Evolutionary conservation across 92 coral and sea anemone species (phyloP), one percentile per base, ranked within the genome.

Genomic region (Galaxea fascicularis): DNA sequence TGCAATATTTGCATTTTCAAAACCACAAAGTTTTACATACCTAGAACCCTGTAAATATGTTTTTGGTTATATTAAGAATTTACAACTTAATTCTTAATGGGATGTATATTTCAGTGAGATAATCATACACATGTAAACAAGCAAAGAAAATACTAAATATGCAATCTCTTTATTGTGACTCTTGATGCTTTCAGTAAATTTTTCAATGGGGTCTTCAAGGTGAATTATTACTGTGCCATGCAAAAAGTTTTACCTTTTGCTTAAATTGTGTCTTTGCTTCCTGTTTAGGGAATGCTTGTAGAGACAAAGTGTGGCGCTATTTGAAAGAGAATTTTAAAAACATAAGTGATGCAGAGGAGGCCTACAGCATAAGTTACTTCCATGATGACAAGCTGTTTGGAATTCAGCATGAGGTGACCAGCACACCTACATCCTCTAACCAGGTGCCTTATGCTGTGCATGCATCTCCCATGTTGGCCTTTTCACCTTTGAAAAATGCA

Each of bases 401-500:
- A 49, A 18, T 25, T 13, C 53, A 17, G 27, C 39, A 71, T 16
- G 66, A 39, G 16, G 31, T 47, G 10, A 46, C 78, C 52, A 59
- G 76, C 52, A 59, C 73, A 47, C 73, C 76, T 8, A 27, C 16
- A 56, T 60, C 73, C 49, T 56, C 63, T 13, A 39, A 15, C 51
- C 41, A 29, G 21, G 65, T 20, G 29, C 31, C 49, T 20, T 5
- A 8, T 70, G 65, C 18, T 52, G 53, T 45, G 24, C 68, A 29
- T 39, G 67, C 16, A 29, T 82, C 86, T 69, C 80, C 72, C 9
- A 60, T 82, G 71, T 49, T 82, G 52, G 79, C 70, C 18, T 82
- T 71, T 52, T 52, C 79, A 20, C 71, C 86, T 39, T 28, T 71
- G 58, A 27, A 13, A 51, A 28, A 56, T 28, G 35, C 78, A 66